Evolutionary conservation across 2,888 invertebrate genomes (phyloP), one percentile per base, ranked within the genome.

Genomic region (Leistus spinibarbis): DNA sequence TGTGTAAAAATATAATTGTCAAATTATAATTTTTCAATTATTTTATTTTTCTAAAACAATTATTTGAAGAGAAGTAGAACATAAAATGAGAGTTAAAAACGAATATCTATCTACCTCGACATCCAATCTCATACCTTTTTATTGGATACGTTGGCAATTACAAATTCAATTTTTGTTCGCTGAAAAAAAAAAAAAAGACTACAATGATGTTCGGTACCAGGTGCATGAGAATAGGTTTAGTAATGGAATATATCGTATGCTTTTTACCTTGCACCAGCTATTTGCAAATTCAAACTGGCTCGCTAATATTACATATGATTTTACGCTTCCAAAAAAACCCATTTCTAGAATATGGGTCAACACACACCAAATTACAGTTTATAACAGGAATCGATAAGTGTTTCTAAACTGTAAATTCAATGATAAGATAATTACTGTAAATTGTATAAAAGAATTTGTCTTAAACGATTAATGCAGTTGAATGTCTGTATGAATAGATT

Each of bases 61-160:
- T n/a, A 19, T 57, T 57, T 57, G 3, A 19, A 20, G 20, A 60
- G 22, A 7, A 60, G 22, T 60, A 9, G 22, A 57, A 9, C 19
- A 60, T 13, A 22, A 60, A 22, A 60, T 60, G 5, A 3, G 16
- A 60, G 16, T 60, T 60, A 22, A 19, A 56, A 60, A 19, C 40
- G 13, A 62, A 69, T 63, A 64, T 54, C 71, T 64, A 71, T 64
- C 54, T 63, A 69, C 20, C 62, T 23, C 53, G 63, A 24, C 64
- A 22, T 60, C 60, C 60, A 60, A 60, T 54, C 71, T 66, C 71
- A 23, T 66, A 53, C 65, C 16, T 56, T 66, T 66, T 72, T 72
- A 72, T 72, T 72, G 72, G 66, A 72, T 57, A 65, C 64, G 66
- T 66, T 23, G 57, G 16, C 72, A 72, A 72, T 72, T 72, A 72